Conservation (phyloP, 2,888 invertebrate genomes). For the Chymomyza procnemis region DNA sequence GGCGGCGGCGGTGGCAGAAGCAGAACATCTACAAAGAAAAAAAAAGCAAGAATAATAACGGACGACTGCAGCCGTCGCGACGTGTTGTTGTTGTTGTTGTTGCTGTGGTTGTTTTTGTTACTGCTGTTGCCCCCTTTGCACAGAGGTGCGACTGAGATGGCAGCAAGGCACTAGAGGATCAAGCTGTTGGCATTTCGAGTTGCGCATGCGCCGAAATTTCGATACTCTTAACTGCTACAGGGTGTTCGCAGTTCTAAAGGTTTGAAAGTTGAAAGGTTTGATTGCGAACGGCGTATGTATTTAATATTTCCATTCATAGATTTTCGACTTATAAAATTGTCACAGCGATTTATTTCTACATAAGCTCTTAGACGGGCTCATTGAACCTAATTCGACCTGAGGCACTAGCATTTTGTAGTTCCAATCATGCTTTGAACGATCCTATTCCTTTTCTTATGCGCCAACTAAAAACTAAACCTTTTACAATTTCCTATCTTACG, state of each 20-base stretch:
- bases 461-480: too few species aligned
- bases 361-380: too few species aligned
- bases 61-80: constrained; percentile 34
- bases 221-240: constrained; percentile 38
- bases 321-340: too few species aligned
- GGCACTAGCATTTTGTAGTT: too few species aligned
- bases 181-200: not conserved
- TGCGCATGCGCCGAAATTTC: constrained; percentile 42
- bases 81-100: constrained; percentile 12
- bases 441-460: too few species aligned
- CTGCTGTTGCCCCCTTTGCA: not conserved
- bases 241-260: not conserved
- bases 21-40: constrained; percentile 42
- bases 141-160: not conserved
- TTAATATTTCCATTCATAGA: too few species aligned
- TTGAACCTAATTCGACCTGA: too few species aligned
- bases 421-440: too few species aligned
- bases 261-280: too few species aligned
- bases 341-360: too few species aligned
- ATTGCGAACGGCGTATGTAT: too few species aligned
- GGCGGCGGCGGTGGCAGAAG: constrained; percentile 1
- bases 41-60: constrained; percentile 32
- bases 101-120: not conserved
- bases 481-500: too few species aligned
- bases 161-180: not conserved